Percentiles rank a stretch among this genome's conserved stretches.
phyloP scores from a whole-genome alignment of 2,797 vertebrate species.

The Onychomys torridus region DNA sequence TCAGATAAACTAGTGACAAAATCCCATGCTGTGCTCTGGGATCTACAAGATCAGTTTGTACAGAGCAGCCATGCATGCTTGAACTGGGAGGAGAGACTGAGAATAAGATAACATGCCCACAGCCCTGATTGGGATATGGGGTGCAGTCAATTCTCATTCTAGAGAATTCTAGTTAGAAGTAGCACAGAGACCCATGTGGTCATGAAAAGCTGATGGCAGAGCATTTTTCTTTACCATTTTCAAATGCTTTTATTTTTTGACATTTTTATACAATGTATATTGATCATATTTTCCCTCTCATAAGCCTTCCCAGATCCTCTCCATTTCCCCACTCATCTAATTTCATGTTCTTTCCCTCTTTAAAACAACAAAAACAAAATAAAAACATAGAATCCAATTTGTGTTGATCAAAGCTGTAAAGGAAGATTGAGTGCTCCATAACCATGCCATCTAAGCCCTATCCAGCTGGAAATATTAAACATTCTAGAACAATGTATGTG shows the following conservation, averaged over 20 bases:
- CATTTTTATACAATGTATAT: not conserved
- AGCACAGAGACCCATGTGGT: not conserved
- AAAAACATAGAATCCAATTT: not conserved
- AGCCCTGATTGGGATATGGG: not conserved
- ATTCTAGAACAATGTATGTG: too few species aligned
- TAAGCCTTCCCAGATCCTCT: not conserved
- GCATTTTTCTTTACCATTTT: not conserved
- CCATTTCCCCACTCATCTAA: too few species aligned
- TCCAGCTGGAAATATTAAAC: not conserved
- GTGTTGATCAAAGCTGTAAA: not conserved
- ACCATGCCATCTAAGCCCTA: not conserved
- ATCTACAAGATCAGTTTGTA: not conserved
- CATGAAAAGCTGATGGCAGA: not conserved
- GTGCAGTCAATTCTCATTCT: not conserved
- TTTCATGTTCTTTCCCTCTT: not conserved
- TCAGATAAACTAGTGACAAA: not conserved
- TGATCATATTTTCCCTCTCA: not conserved
- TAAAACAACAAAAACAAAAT: not conserved
- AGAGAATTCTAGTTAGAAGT: too few species aligned
- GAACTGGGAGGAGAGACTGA: not conserved
- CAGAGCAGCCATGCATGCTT: accelerated
- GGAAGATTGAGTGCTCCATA: not conserved
- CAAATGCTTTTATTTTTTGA: not conserved
- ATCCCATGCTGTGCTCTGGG: not conserved
- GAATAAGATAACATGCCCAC: accelerated